Evolutionary conservation across 2,888 invertebrate genomes (phyloP).

Genomic region (Leptinotarsa haldemani): DNA sequence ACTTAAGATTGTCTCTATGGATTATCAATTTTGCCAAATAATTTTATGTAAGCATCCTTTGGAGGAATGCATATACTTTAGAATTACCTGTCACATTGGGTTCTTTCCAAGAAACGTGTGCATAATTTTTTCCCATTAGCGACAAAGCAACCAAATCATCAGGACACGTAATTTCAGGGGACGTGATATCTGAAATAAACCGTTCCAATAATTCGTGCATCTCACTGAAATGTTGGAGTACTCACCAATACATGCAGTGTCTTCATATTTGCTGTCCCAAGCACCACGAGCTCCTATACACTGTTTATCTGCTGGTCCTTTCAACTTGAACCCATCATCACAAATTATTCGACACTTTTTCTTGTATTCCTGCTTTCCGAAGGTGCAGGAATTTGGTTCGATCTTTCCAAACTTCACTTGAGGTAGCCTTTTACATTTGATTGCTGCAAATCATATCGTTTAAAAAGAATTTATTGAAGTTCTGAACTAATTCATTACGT

Average conservation of each 20-base stretch:
- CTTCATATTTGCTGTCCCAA: constrained; percentile 67
- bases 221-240: not conserved
- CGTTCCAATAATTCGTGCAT: not conserved
- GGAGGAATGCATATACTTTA: not conserved
- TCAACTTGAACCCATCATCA: constrained; percentile 70
- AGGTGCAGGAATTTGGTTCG: constrained; percentile 69
- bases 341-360: constrained; percentile 72
- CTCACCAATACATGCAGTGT: constrained; percentile 57
- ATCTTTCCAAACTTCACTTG: constrained; percentile 69
- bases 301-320: constrained; percentile 68
- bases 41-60: not conserved
- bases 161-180: constrained; percentile 72
- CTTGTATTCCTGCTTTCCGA: constrained; percentile 70
- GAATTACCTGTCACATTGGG: constrained; percentile 62
- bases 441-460: constrained; percentile 49
- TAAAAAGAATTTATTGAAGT: not conserved
- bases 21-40: too few species aligned
- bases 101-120: constrained; percentile 68
- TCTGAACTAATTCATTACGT: constrained; percentile 65
- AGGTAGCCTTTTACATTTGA: constrained; percentile 64
- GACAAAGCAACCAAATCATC: constrained; percentile 66
- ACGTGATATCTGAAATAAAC: constrained; percentile 67
- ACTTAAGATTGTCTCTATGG: too few species aligned
- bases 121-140: constrained; percentile 67
- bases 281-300: constrained; percentile 71